Evolutionary conservation across 2,888 invertebrate genomes (phyloP).

Genomic region (Nephrotoma flavescens): DNA sequence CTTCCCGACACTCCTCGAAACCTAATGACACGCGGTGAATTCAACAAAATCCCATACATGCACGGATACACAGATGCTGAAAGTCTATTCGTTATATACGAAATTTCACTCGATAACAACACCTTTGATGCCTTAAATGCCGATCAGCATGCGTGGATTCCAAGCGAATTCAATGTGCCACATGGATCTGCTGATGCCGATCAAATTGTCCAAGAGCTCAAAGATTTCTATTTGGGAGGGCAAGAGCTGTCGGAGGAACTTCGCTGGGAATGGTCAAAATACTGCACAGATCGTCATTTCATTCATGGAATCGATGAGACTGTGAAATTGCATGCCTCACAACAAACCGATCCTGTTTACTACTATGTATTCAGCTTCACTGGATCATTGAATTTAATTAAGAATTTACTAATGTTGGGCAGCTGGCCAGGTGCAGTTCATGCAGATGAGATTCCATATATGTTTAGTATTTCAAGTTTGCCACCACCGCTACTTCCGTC

Average conservation of each 20-base stretch:
- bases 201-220: conserved; percentile 6
- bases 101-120: not conserved
- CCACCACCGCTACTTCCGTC: conserved; percentile 20
- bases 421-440: conserved; percentile 24
- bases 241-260: not conserved
- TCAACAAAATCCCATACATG: conserved; percentile 12
- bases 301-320: conserved; percentile 9
- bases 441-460: conserved; percentile 31
- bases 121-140: conserved; percentile 1
- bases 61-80: conserved; percentile 10
- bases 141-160: conserved; percentile 8
- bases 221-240: conserved; percentile 10
- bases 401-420: conserved; percentile 4
- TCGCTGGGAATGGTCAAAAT: conserved; percentile 8
- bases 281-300: conserved; percentile 9
- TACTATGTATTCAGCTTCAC: conserved; percentile 10
- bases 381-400: conserved; percentile 10
- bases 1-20: conserved; percentile 8
- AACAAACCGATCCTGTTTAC: conserved; percentile 7
- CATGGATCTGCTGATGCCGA: not conserved
- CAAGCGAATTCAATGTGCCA: conserved; percentile 7
- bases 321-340: conserved; percentile 6
- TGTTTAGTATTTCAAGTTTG: conserved; percentile 26
- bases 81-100: conserved; percentile 8
- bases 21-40: conserved; percentile 8